These are phyloP conservation scores for Acromyrmex heyeri DNA, from an alignment of 1,140 invertebrate genomes.

Conservation along the genomic window DNA sequence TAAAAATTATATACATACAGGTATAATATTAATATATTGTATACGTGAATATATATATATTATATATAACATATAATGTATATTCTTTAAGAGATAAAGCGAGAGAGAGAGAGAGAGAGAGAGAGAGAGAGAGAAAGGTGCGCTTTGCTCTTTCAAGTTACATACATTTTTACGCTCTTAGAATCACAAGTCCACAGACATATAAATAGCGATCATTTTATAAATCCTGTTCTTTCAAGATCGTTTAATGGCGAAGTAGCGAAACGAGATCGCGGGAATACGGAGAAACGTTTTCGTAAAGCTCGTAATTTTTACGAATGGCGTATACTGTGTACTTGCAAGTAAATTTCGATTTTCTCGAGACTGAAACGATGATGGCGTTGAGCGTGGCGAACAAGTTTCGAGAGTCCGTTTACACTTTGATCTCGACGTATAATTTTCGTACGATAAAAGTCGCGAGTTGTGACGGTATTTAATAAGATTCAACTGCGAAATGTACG, in stretches of 20 bases:
- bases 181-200: neutral
- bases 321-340: neutral
- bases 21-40: slow-evolving; percentile 22
- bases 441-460: slow-evolving; percentile 15
- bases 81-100: neutral
- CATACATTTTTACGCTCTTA: slow-evolving; percentile 37
- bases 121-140: neutral
- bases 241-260: neutral
- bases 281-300: neutral
- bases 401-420: slow-evolving; percentile 16
- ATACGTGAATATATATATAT: slow-evolving; percentile 3
- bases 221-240: slow-evolving; percentile 37
- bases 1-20: slow-evolving; percentile 7
- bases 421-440: slow-evolving; percentile 46
- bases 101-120: neutral
- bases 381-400: neutral
- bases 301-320: neutral
- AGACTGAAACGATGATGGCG: neutral
- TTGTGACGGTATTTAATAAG: slow-evolving; percentile 30
- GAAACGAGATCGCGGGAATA: neutral
- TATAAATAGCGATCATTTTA: slow-evolving; percentile 38
- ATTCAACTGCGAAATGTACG: slow-evolving; percentile 42
- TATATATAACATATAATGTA: slow-evolving; percentile 14
- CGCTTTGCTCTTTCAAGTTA: slow-evolving; percentile 23
- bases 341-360: slow-evolving; percentile 5